Conservation (phyloP, 2,113 vertebrate species). For the Laterallus jamaicensis region DNA sequence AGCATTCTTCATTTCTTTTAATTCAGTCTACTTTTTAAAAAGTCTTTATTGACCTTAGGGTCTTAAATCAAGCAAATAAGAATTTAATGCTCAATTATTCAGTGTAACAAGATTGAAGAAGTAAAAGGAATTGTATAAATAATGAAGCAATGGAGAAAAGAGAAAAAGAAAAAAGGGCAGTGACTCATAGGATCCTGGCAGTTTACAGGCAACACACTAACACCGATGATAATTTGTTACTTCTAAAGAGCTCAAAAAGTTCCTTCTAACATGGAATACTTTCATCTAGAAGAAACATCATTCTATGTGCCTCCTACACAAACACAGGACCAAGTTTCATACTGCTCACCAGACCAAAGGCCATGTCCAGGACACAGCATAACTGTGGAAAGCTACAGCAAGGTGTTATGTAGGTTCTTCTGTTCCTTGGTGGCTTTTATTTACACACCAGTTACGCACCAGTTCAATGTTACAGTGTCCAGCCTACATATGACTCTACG, state of each 20-base stretch:
- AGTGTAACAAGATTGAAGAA: background rate
- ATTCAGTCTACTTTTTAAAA: background rate
- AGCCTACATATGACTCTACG: background rate
- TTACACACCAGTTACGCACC: background rate
- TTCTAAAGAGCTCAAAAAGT: background rate
- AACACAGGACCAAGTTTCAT: background rate
- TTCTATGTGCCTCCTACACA: background rate
- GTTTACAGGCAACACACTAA: background rate
- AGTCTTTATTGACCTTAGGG: background rate
- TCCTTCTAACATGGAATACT: background rate
- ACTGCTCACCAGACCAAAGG: background rate
- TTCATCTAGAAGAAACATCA: background rate
- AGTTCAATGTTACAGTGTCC: background rate
- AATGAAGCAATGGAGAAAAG: background rate
- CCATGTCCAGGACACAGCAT: background rate
- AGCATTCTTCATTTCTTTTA: background rate
- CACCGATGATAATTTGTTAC: background rate
- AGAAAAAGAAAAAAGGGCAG: background rate
- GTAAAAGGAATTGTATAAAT: background rate
- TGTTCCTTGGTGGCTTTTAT: background rate
- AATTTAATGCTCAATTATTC: background rate
- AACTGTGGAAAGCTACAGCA: background rate
- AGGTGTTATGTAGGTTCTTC: background rate
- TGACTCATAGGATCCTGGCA: background rate
- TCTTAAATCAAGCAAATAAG: conserved; percentile 8